Evolutionary conservation across 2,888 invertebrate species (phyloP), one percentile per base, ranked within the genome.

Genomic region (Dinocampus coccinellae): DNA sequence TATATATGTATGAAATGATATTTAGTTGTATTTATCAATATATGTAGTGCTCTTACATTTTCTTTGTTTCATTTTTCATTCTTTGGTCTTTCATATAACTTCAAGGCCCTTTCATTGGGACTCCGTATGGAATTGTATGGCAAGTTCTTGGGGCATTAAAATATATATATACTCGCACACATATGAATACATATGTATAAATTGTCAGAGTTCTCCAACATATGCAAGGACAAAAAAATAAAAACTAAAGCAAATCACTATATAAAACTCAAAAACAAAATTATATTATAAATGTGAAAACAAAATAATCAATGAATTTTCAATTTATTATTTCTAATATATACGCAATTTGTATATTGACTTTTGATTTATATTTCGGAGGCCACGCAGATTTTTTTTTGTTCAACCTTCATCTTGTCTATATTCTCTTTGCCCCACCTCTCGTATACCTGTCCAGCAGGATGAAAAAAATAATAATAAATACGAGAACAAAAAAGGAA

Each of bases 401-500:
- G 11, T 42, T 39, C 29, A 60, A 33, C 61, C 52, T 53, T 39
- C 36, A 53, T 53, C 22, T 33, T 62, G 61, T 62, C 36, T 22
- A 61, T 52, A 13, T 47, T 61, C 52, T 36, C 52, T 26, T 33
- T 11, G 34, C 52, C 13, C 52, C n/a, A 33, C 52, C 52, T 61
- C 39, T 3, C 13, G 13, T 26, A 16, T 60, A 68, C 58, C 47
- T 60, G 68, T 42, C 33, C 61, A 36, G 39, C 61, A 69, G 61
- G 39, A 69, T 62, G 36, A 69, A 61, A 47, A 62, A n/a, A n/a
- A n/a, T n/a, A n/a, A 62, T 52, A 52, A 69, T 69, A 47, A 58
- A 39, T 33, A n/a, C 42, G 11, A 16, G 22, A 29, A 47, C 24
- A 34, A 34, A 29, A 47, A 26, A 20, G 9, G 57, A n/a, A 42